Base-by-base conservation (phyloP, 2,113 vertebrate species). In the Hyla sarda region DNA sequence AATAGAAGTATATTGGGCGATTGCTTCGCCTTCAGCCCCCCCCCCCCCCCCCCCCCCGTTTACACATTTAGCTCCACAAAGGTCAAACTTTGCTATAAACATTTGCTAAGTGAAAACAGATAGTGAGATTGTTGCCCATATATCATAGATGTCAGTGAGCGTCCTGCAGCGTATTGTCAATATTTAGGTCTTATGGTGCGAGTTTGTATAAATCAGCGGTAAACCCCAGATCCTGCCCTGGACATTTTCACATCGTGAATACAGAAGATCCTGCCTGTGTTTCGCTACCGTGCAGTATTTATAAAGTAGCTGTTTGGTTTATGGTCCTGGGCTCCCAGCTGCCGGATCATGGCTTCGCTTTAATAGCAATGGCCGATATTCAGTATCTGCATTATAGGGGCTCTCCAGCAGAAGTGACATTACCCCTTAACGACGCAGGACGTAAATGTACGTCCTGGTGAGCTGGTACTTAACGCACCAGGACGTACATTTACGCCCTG, bases 211-310 rank as follows among this genome's bases (percentile, higher is more conserved):
- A 71, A 71, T 71, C 32, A 41, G 67, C 19, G 19, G 67, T 71
- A 71, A 71, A 71, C 32, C 67, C 67, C 67, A 71, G 67, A 71
- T 34, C 67, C 67, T 37, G 34, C 67, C 34, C 34, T 19, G 67
- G 32, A 71, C 67, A 71, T 41, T 41, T 71, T 69, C 65, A 69
- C 65, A 69, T 34, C 34, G 34, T 11, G 67, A 71, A 41, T 41
- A 71, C 67, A 71, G 67, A 37, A 69, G 65, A 69, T 21, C 67
- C 67, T 37, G 67, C 34, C 21, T 71, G 67, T 37, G 30, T 71
- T 41, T 41, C 34, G 65, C 67, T 41, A 37, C 67, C 10, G 34
- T 10, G 67, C 17, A 41, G 67, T 37, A 71, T 71, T 71, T 71
- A 71, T 37, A n/a, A n/a, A n/a, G n/a, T n/a, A 34, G 67, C 34